A percentile compares a stretch with the other conserved stretches of the same genome.
These are phyloP conservation scores for Acronicta alni DNA, from an alignment of 2,888 invertebrate species.

Conservation along the genomic window DNA sequence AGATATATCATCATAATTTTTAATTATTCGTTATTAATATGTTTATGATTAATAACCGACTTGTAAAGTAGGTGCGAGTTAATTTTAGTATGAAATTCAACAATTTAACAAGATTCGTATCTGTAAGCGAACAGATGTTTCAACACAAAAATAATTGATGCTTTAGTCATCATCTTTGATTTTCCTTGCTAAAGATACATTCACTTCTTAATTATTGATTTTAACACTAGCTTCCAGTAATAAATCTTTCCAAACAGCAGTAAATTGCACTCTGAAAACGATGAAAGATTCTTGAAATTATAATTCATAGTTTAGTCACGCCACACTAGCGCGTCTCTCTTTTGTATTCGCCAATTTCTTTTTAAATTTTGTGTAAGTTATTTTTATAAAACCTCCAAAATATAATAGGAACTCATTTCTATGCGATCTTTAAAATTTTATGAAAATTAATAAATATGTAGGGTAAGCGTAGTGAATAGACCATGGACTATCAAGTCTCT, in stretches of 20 bases:
- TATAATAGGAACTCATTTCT: no score
- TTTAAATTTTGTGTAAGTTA: background rate
- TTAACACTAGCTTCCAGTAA: constrained; percentile 10
- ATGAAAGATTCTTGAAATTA: constrained; percentile 32
- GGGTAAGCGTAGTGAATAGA: no score
- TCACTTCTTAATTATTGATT: constrained; percentile 2
- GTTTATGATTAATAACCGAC: no score
- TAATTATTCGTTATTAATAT: no score
- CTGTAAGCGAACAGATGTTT: background rate
- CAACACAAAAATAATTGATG: background rate
- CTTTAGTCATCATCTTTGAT: constrained; percentile 5
- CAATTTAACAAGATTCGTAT: background rate
- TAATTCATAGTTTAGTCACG: constrained; percentile 29
- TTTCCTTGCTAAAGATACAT: constrained; percentile 6
- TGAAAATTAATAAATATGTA: no score
- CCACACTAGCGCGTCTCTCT: constrained; percentile 21
- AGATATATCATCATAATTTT: background rate
- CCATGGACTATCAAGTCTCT: no score
- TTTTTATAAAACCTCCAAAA: background rate
- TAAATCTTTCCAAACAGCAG: constrained; percentile 27
- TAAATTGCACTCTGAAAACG: constrained; percentile 26
- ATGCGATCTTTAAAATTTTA: no score
- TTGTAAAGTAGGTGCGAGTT: no score
- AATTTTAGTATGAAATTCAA: no score
- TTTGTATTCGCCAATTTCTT: constrained; percentile 12